Evolutionary conservation across 2,888 invertebrate genomes (phyloP).

Genomic region (Camptogramma bilineatum): DNA sequence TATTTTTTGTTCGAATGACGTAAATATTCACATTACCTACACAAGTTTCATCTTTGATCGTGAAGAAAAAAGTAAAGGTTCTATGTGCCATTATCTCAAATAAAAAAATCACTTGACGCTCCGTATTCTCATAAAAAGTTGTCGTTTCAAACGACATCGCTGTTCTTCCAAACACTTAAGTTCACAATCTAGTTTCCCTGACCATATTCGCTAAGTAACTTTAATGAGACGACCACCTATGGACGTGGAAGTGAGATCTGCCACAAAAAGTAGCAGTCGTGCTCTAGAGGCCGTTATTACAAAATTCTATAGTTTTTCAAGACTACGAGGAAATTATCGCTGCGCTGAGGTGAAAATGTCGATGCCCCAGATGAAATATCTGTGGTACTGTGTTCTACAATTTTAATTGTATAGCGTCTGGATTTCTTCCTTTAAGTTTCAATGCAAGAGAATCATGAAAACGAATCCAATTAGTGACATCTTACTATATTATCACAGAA

Average conservation of each 20-base stretch:
- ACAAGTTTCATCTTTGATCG: no score
- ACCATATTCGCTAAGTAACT: constrained; percentile 56
- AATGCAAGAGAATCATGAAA: no score
- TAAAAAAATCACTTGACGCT: neutral
- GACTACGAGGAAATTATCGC: constrained; percentile 59
- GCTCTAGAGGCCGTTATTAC: constrained; percentile 76
- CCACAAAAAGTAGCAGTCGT: constrained; percentile 62
- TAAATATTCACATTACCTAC: no score
- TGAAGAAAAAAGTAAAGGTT: no score
- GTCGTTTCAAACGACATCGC: constrained; percentile 18
- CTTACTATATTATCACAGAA: no score
- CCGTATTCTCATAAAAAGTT: neutral
- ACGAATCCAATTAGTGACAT: no score
- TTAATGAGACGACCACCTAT: constrained; percentile 61
- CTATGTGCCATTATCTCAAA: no score
- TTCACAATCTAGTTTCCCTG: constrained; percentile 35
- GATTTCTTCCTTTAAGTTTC: no score
- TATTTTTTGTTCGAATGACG: no score
- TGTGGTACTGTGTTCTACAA: constrained; percentile 15
- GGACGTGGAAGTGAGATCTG: constrained; percentile 62
- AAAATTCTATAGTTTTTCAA: constrained; percentile 73
- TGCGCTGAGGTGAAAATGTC: constrained; percentile 39
- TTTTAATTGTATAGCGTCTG: neutral
- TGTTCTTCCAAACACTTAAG: constrained; percentile 29
- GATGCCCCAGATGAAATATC: constrained; percentile 30